phyloP scores from a whole-genome alignment of 1,140 invertebrate species.

The Apis dorsata region DNA sequence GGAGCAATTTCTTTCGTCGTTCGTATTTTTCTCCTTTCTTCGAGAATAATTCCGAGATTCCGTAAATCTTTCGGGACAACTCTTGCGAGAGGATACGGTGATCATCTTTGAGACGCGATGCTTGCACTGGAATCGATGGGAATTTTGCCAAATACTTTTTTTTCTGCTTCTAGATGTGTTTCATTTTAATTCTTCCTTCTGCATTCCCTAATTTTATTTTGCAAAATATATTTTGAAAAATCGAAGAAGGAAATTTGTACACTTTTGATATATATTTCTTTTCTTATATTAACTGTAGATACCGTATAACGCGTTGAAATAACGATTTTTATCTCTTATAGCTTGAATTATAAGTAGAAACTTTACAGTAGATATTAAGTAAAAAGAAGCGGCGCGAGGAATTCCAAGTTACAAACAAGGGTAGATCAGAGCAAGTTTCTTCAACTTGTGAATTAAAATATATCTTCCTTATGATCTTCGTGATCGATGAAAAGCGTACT shows the following conservation, averaged over 20 bases:
- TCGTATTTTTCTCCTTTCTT: not conserved
- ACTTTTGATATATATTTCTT: too few species aligned
- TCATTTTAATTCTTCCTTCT: too few species aligned
- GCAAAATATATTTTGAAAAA: too few species aligned
- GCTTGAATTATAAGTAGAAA: too few species aligned
- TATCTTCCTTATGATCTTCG: not conserved
- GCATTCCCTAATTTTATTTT: not conserved
- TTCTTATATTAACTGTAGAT: not conserved
- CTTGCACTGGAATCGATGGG: not conserved
- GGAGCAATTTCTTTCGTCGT: slow-evolving; percentile 6
- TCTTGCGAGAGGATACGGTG: not conserved
- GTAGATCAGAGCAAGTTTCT: slow-evolving; percentile 26
- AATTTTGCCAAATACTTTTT: not conserved
- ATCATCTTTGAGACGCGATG: not conserved
- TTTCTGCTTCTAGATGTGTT: not conserved
- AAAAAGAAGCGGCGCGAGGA: not conserved
- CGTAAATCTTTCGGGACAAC: slow-evolving; percentile 13
- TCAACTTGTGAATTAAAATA: slow-evolving; percentile 21
- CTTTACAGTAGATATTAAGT: too few species aligned
- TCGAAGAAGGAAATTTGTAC: too few species aligned
- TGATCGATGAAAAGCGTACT: slow-evolving; percentile 25
- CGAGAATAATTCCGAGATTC: not conserved
- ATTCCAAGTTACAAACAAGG: not conserved
- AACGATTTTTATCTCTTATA: not conserved
- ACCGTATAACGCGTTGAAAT: not conserved